A percentile compares a stretch with the other conserved stretches of the same genome.
phyloP scores from a whole-genome alignment of 2,797 vertebrate species.

The Peromyscus attwateri region DNA sequence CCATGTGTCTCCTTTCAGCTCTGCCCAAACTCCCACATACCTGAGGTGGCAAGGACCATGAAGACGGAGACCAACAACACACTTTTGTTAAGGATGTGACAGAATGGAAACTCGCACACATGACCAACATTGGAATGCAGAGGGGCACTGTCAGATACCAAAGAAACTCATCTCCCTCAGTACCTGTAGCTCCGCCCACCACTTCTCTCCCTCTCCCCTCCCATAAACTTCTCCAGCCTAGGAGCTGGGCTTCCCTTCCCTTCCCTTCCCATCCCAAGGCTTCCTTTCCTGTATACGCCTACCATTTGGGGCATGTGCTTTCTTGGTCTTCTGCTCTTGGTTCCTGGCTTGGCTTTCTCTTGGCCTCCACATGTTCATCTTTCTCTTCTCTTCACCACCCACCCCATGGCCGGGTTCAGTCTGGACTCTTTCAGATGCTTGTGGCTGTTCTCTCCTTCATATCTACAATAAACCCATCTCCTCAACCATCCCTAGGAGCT shows the following conservation, averaged over 20 bases:
- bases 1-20: too few relatives aligned
- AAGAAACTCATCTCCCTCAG: background rate
- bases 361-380: background rate
- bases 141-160: too few relatives aligned
- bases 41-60: too few relatives aligned
- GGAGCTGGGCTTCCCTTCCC: too few relatives aligned
- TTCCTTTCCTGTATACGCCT: background rate
- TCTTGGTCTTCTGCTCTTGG: background rate
- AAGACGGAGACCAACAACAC: background rate
- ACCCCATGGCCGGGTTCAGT: background rate
- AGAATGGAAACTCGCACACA: rapidly evolving
- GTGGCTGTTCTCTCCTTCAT: too few relatives aligned
- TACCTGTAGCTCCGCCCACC: background rate
- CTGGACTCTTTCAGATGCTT: background rate
- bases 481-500: too few relatives aligned
- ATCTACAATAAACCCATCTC: too few relatives aligned
- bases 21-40: too few relatives aligned
- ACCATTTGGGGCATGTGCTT: background rate
- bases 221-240: too few relatives aligned
- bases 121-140: background rate
- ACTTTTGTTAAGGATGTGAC: background rate
- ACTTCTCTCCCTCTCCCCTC: background rate
- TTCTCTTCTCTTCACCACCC: background rate
- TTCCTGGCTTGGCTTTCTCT: background rate
- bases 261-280: too few relatives aligned